Evolutionary conservation across 2,797 vertebrate genomes (phyloP).

Genomic region (Babyrousa celebensis): DNA sequence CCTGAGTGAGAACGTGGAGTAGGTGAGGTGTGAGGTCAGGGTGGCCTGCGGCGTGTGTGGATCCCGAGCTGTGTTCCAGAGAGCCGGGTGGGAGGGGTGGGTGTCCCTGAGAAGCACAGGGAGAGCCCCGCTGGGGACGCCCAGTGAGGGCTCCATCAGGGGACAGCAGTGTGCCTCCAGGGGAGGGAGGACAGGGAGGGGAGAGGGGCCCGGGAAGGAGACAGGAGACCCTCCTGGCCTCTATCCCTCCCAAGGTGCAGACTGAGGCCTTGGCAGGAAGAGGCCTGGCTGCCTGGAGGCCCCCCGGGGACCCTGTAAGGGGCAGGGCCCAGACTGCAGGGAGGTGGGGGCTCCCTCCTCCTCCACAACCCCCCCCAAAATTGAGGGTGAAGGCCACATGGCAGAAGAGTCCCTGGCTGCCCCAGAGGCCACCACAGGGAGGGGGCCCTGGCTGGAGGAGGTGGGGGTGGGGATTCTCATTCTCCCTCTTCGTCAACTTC

Average conservation of each 20-base stretch:
- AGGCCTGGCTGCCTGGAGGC: not conserved
- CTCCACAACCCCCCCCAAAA: too few relatives aligned
- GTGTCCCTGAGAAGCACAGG: fast-evolving
- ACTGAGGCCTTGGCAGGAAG: not conserved
- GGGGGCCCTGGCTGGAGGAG: not conserved
- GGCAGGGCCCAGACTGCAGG: too few relatives aligned
- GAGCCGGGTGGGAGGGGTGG: not conserved
- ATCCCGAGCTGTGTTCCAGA: not conserved
- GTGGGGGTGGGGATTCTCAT: fast-evolving
- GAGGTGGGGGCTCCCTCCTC: too few relatives aligned
- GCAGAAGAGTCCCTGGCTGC: not conserved
- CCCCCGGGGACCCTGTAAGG: fast-evolving
- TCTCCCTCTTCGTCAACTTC: too few relatives aligned
- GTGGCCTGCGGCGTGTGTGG: fast-evolving
- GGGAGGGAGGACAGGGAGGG: fast-evolving
- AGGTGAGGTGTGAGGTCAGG: fast-evolving
- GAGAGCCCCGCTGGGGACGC: not conserved
- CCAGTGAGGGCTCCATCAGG: not conserved
- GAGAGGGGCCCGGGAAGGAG: too few relatives aligned
- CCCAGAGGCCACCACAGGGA: not conserved
- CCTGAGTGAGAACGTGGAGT: fast-evolving
- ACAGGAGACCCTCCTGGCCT: not conserved
- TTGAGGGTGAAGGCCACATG: not conserved
- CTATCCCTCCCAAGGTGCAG: not conserved
- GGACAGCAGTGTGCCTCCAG: not conserved